These are phyloP conservation scores for Baryphthengus martii DNA, from an alignment of 2,113 vertebrate genomes.

Conservation along the genomic window DNA sequence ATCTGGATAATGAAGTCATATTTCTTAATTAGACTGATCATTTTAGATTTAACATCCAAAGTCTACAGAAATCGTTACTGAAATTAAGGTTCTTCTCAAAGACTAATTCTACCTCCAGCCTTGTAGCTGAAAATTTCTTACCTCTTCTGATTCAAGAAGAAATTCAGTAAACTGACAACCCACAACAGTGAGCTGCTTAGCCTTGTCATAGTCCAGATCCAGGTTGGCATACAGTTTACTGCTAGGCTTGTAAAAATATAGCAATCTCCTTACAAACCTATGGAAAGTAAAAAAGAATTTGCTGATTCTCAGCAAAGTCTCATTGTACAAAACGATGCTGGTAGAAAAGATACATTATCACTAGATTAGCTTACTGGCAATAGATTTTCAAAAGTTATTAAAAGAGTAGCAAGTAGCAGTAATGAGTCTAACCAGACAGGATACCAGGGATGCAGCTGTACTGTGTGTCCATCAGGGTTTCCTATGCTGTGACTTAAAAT, in stretches of 20 bases:
- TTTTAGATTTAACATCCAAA: not conserved
- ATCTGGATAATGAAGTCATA: not conserved
- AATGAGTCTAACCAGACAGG: not conserved
- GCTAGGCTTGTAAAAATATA: slow-evolving; percentile 97
- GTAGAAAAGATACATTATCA: not conserved
- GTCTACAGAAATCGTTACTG: not conserved
- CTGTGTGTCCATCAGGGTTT: not conserved
- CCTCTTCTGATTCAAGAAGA: slow-evolving; percentile 95
- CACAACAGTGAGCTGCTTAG: slow-evolving; percentile 93
- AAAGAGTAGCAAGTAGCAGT: not conserved
- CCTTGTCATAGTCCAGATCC: slow-evolving; percentile 88
- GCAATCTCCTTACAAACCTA: slow-evolving; percentile 92
- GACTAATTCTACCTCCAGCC: not conserved
- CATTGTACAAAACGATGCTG: not conserved
- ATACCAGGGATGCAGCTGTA: not conserved
- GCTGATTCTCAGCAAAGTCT: not conserved
- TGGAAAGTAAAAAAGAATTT: not conserved
- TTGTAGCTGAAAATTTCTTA: slow-evolving; percentile 51
- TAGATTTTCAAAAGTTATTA: not conserved
- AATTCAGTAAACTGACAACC: slow-evolving; percentile 96
- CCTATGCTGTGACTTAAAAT: not conserved
- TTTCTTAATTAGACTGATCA: not conserved
- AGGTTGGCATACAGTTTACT: slow-evolving; percentile 91
- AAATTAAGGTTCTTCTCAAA: not conserved
- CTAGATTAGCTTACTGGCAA: not conserved